Evolutionary conservation across 2,113 vertebrate genomes (phyloP), one percentile per base, ranked within the genome.

Genomic region (Elephas maximus): DNA sequence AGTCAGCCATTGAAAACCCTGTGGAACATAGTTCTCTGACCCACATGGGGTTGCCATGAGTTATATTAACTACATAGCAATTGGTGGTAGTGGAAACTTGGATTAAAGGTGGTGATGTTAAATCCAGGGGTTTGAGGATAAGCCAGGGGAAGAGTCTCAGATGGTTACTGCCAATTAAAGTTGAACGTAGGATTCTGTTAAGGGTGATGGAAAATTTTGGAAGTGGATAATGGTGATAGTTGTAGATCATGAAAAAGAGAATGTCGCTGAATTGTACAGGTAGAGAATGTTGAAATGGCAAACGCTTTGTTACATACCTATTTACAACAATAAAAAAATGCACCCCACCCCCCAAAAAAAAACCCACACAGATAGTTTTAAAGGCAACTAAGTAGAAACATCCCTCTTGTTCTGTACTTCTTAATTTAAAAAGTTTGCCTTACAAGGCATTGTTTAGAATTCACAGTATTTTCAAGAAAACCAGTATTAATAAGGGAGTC

Each of bases 381-480:
- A 78, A 78, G 45, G 26, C 26, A 17, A 51, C 44, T 28, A 48
- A 48, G 48, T 78, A 48, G 48, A 48, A 78, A 48, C 44, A 73
- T 17, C 73, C 10, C 21, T 21, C 26, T 1, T 77, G 48, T 48
- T 53, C 63, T 86, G 60, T n/a, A 44, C 48, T 77, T 93, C 37
- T 93, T 77, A 17, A 60, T 48, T 21, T 45, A 91, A 63, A 69
- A 97, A 93, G 60, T 76, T 41, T 65, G 37, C 53, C 15, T 82
- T 96, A 12, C 37, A 73, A 87, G 51, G 5, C 88, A 18, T 76
- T 81, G 23, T 60, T 88, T 80, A 41, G 20, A 89, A 86, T 92
- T 93, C 8, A 92, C 26, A 53, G 1, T 86, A 48, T 92, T 69
- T 91, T 85, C 17, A 65, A 51, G 60, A 78, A 77, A 84, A 33